Evolutionary conservation across 2,888 invertebrate genomes (phyloP).

Genomic region (Stenodera caucasica): DNA sequence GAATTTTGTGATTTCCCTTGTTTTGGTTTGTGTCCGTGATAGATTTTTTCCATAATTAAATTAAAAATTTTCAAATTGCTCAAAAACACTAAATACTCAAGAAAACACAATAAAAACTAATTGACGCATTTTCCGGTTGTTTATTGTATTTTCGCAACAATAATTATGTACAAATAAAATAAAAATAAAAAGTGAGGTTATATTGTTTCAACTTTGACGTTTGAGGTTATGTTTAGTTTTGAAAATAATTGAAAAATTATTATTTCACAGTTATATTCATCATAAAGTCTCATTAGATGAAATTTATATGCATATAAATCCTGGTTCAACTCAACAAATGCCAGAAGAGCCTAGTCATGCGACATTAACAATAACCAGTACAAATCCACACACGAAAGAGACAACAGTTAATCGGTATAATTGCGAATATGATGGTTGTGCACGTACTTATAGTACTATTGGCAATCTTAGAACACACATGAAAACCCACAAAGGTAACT

Average conservation of each 20-base stretch:
- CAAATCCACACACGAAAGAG: conserved; percentile 62
- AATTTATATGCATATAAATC: conserved; percentile 71
- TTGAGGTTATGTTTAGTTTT: conserved; percentile 5
- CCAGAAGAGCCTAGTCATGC: conserved; percentile 70
- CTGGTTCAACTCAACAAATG: conserved; percentile 65
- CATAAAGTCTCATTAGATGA: conserved; percentile 70
- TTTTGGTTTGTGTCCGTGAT: conserved; percentile 28
- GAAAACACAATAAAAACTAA: neutral
- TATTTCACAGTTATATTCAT: conserved; percentile 65
- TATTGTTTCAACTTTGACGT: neutral
- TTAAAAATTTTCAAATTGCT: neutral
- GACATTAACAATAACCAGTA: conserved; percentile 68
- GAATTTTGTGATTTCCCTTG: conserved; percentile 33
- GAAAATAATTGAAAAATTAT: conserved; percentile 1
- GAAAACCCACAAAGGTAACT: conserved; percentile 90
- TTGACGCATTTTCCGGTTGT: neutral
- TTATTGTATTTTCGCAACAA: neutral
- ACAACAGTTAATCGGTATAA: conserved; percentile 71
- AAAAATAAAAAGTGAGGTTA: neutral
- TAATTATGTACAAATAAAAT: neutral
- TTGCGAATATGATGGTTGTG: conserved; percentile 88
- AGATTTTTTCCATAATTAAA: conserved; percentile 8
- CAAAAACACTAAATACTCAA: no score
- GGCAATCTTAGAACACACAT: conserved; percentile 93
- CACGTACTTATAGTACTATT: conserved; percentile 87